These are phyloP conservation scores for Perca flavescens DNA, from an alignment of 2,113 vertebrate species.

Conservation along the genomic window DNA sequence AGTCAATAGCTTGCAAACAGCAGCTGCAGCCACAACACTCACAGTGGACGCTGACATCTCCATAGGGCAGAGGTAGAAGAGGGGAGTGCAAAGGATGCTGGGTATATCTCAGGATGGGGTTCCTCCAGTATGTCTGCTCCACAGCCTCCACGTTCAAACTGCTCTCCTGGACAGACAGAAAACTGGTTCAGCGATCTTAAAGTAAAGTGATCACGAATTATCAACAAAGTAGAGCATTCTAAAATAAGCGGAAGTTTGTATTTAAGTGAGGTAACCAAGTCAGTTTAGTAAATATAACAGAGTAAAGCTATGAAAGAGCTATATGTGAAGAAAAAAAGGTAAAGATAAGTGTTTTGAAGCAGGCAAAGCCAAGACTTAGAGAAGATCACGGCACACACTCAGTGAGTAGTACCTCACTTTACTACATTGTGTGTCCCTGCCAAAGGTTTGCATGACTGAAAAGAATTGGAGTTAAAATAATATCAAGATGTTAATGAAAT, in stretches of 20 bases:
- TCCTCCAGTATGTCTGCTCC: constrained; percentile 93
- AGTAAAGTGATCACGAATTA: background rate
- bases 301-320: constrained; percentile 12
- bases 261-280: background rate
- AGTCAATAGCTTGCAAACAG: background rate
- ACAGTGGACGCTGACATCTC: constrained; percentile 89
- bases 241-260: background rate
- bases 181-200: constrained; percentile 5
- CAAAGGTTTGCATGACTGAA: constrained; percentile 76
- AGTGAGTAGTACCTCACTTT: constrained; percentile 82
- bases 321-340: constrained; percentile 3
- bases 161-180: constrained; percentile 85
- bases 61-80: constrained; percentile 91
- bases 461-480: constrained; percentile 58
- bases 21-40: constrained; percentile 58
- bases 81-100: constrained; percentile 95
- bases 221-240: background rate
- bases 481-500: constrained; percentile 41
- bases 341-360: background rate
- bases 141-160: constrained; percentile 91
- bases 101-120: constrained; percentile 93
- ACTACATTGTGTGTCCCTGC: constrained; percentile 76
- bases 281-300: background rate
- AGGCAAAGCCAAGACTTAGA: constrained; percentile 3
- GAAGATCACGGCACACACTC: constrained; percentile 69